Percentiles rank a stretch among this genome's conserved stretches.
Conservation (phyloP, 2,888 invertebrate species). For the Drosophila mulleri region DNA sequence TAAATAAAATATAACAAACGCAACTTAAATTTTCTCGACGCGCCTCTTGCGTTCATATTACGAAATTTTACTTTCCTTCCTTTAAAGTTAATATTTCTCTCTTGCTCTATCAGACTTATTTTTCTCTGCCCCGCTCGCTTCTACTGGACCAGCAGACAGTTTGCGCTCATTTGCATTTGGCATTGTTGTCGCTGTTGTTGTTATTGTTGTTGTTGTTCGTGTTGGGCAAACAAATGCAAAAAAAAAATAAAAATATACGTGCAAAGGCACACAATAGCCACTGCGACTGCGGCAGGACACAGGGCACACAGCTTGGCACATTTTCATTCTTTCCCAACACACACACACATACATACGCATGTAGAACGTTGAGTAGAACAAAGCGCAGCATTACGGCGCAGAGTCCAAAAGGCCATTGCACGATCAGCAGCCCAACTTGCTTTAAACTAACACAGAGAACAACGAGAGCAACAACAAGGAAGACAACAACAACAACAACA, state of each 20-base stretch:
- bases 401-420: conserved; percentile 61
- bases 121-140: not conserved
- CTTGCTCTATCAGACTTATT: not conserved
- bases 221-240: conserved; percentile 43
- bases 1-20: conserved; percentile 79
- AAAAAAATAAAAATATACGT: conserved; percentile 17
- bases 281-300: conserved; percentile 40
- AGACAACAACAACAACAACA: conserved; percentile 15
- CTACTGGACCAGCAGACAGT: not conserved
- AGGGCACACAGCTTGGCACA: conserved; percentile 44
- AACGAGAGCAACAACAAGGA: conserved; percentile 15
- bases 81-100: conserved; percentile 55
- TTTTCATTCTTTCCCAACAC: conserved; percentile 26
- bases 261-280: conserved; percentile 59
- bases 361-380: conserved; percentile 13
- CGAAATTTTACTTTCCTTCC: conserved; percentile 13
- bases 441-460: conserved; percentile 26
- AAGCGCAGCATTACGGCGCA: conserved; percentile 23
- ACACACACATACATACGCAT: conserved; percentile 2
- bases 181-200: conserved; percentile 37
- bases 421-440: conserved; percentile 59
- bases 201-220: conserved; percentile 36
- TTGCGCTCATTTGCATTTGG: conserved; percentile 74
- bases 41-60: conserved; percentile 32
- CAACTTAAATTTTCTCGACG: conserved; percentile 56